Base-by-base conservation (phyloP, 2,888 invertebrate species). In the Glomeris marginata region DNA sequence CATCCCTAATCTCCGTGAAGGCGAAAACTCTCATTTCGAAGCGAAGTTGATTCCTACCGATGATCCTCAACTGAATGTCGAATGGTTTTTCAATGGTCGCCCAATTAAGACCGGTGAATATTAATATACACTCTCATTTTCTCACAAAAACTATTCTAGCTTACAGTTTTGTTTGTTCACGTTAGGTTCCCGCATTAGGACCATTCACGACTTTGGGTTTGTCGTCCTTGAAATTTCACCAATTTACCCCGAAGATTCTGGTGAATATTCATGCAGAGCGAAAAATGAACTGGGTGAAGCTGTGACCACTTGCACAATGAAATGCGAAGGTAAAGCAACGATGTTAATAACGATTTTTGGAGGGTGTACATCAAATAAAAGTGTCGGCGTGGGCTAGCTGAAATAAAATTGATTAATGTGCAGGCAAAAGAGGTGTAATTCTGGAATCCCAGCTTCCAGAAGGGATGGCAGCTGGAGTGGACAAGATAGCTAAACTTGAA, bases 201-300 rank as follows among this genome's bases (percentile, higher is more conserved):
- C 94, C 33, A 90, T 92, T 78, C 87, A 91, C 64, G 95, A 97
- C 71, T 95, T 97, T 68, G 95, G 97, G 51, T 94, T 92, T 64
- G 94, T 92, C 28, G 91, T 95, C 58, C 74, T 97, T 57, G 95
- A 97, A 74, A 94, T 97, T 60, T 86, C 91, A 8, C 95, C 95
- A 0, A 91, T 94, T 11, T 92, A 92, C 65, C 90, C 91, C 1
- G 91, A 92, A 72, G 95, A 97, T 66, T 85, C 90, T 22, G 94
- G 92, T 5, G 66, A 67, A 38, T 64, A 65, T 51, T 59, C 59
- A 40, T 90, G 90, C 69, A 76, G 88, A 62, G 90, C 90, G 16
- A 78, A 76, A 52, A 90, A 90, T 61, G 83, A 87, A 58, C 86
- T 84, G 58, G 90, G 90, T 43, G 84, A 90, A 69, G 90, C 90